Base-by-base conservation (phyloP, 2,797 vertebrate species). In the Coregonus ussuriensis region DNA sequence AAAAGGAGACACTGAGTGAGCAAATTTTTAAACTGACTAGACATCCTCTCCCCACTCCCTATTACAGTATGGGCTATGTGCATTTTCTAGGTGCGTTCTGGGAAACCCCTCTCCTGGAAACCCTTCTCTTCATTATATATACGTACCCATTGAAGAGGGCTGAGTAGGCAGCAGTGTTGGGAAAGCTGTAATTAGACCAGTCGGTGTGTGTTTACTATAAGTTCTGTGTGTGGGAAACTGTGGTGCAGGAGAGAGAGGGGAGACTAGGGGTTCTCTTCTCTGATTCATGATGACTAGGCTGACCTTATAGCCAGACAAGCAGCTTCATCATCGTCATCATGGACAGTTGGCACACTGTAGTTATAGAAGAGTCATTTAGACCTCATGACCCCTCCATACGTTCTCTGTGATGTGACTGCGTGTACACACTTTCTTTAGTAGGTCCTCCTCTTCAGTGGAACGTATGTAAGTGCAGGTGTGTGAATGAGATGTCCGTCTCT, bases 121-220 rank as follows among this genome's bases (percentile, higher is more conserved):
- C 5, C 47, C 70, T 14, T 53, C 70, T 71, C 68, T 31, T 70
- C n/a, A 70, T n/a, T 0, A 47, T 47, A 47, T 47, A 11, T 47
- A 47, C 41, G 41, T 47, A 47, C 41, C 9, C 35, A 47, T 18
- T 37, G n/a, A 9, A 7, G 16, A 41, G 68, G 35, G 68, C 41
- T 66, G 75, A 62, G 29, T 65, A 16, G 74, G 72, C 47, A 41
- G 65, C 37, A 35, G 16, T 72, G 62, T 14, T 62, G 78, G 79
- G 74, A 70, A 76, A 18, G 37, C 65, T 74, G 76, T 83, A 76
- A 83, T 83, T 80, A 81, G 54, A 59, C 11, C 25, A 35, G 53
- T 73, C 33, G 15, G 62, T 74, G 56, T 73, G 51, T 62, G 71
- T 76, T 78, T 54, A 25, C 56, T 33, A 18, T 74, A 56, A 80